These are phyloP conservation scores for Paraplagusia blochii DNA, from an alignment of 2,113 vertebrate species.

Conservation along the genomic window DNA sequence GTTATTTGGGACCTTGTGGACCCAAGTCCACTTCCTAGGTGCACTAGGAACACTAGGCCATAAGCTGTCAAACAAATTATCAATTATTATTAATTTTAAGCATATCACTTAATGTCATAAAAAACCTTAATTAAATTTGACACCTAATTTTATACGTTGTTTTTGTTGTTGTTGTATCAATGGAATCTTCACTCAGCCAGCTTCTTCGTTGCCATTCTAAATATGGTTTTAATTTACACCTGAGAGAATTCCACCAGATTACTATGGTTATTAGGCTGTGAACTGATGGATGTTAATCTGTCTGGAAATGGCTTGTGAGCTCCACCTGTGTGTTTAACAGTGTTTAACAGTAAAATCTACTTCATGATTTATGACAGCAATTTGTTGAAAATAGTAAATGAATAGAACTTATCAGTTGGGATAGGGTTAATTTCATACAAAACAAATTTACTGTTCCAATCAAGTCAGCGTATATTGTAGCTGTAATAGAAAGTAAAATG, in stretches of 20 bases:
- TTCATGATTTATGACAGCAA: conserved; percentile 60
- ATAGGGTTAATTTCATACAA: conserved; percentile 45
- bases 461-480: background rate
- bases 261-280: conserved; percentile 70
- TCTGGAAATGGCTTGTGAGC: conserved; percentile 70
- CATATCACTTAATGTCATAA: too few relatives aligned
- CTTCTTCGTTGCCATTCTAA: conserved; percentile 35
- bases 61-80: too few relatives aligned
- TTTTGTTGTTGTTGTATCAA: conserved; percentile 9
- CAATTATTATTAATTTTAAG: too few relatives aligned
- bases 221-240: conserved; percentile 49
- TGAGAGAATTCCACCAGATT: conserved; percentile 49
- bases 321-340: conserved; percentile 71
- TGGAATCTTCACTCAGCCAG: conserved; percentile 20
- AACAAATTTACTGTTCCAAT: conserved; percentile 34
- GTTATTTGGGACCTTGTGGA: too few relatives aligned
- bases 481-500: conserved; percentile 3
- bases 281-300: conserved; percentile 72
- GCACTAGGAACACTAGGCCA: too few relatives aligned
- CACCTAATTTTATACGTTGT: too few relatives aligned
- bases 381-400: conserved; percentile 12
- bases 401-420: conserved; percentile 24
- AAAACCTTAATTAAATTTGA: too few relatives aligned
- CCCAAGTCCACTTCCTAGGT: too few relatives aligned
- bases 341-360: conserved; percentile 73